Conservation (phyloP, 2,797 vertebrate genomes). For the Hippoglossus hippoglossus region DNA sequence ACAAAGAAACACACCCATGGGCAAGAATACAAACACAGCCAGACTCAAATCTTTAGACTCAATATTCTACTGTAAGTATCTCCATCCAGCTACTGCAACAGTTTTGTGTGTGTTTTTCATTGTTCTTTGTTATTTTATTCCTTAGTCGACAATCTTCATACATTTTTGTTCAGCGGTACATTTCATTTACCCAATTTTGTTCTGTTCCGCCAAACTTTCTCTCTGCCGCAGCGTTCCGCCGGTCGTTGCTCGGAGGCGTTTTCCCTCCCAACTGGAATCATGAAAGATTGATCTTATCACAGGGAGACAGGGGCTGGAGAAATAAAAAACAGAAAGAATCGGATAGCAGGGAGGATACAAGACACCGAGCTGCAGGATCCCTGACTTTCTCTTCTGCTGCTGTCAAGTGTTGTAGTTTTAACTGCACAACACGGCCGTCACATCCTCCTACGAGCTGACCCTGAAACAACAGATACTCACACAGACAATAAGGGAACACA, state of each 20-base stretch:
- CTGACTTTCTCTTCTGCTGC: constrained; percentile 55
- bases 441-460: constrained; percentile 58
- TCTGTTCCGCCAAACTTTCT: background rate
- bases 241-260: constrained; percentile 7
- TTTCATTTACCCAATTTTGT: background rate
- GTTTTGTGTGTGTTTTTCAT: background rate
- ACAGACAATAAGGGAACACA: background rate
- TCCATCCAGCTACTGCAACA: background rate
- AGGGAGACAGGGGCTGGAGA: constrained; percentile 16
- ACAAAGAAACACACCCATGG: constrained; percentile 50
- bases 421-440: constrained; percentile 59
- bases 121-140: background rate
- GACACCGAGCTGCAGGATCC: constrained; percentile 48
- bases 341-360: constrained; percentile 12
- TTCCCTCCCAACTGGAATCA: background rate
- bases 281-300: constrained; percentile 42
- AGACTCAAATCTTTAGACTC: constrained; percentile 22
- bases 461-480: constrained; percentile 50
- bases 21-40: constrained; percentile 28
- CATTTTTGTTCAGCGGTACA: background rate
- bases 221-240: background rate
- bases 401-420: constrained; percentile 69
- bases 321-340: constrained; percentile 33
- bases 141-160: constrained; percentile 3
- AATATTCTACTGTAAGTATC: background rate